Evolutionary conservation across 2,797 vertebrate genomes (phyloP).

Genomic region (Myiotriccus ornatus): DNA sequence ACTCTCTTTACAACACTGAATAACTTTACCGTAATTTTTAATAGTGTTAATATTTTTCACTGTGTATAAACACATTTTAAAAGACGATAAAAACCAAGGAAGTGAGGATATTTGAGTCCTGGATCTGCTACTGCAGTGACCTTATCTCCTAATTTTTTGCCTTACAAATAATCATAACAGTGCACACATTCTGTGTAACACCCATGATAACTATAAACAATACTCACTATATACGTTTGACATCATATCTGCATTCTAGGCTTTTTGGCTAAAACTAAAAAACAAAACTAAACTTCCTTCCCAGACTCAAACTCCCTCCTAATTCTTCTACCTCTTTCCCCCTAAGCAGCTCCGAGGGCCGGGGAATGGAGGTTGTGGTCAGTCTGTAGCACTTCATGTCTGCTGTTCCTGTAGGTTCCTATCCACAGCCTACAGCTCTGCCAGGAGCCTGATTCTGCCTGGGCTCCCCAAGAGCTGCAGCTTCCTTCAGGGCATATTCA

Average conservation of each 20-base stretch:
- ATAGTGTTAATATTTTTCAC: neutral
- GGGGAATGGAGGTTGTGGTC: neutral
- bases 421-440: neutral
- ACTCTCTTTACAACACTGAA: neutral
- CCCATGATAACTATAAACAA: neutral
- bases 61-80: neutral
- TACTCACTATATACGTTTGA: neutral
- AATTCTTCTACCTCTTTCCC: neutral
- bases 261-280: neutral
- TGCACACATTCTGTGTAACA: neutral
- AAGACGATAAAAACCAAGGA: neutral
- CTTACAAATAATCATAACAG: neutral
- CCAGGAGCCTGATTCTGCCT: neutral
- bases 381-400: neutral
- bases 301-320: neutral
- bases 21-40: neutral
- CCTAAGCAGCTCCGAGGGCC: fast-evolving
- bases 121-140: neutral
- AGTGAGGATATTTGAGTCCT: neutral
- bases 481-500: neutral
- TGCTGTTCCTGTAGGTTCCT: neutral
- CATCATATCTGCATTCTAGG: neutral
- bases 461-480: neutral
- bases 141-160: neutral
- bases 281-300: neutral